These are phyloP conservation scores for Reticulitermes lucifugus DNA, from an alignment of 2,888 invertebrate species.

Conservation along the genomic window DNA sequence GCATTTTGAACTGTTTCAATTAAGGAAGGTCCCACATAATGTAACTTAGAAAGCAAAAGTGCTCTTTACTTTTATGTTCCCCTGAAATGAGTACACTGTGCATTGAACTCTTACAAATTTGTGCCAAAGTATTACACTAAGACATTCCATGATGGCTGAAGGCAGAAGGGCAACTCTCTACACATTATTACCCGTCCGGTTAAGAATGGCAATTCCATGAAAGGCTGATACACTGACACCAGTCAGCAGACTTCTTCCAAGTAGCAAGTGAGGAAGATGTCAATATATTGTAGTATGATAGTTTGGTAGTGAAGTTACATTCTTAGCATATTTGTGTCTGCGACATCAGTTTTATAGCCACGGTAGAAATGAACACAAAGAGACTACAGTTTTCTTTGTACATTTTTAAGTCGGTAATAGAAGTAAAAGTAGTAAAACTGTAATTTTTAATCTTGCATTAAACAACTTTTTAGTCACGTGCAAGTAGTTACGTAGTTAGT, in stretches of 20 bases:
- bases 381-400: not conserved
- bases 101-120: not conserved
- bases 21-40: not conserved
- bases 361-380: not conserved
- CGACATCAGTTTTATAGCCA: conserved; percentile 7
- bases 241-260: not conserved
- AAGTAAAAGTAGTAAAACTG: not conserved
- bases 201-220: not conserved
- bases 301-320: conserved; percentile 10
- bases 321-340: conserved; percentile 22
- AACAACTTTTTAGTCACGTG: conserved; percentile 11
- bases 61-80: too few relatives aligned
- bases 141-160: conserved; percentile 1
- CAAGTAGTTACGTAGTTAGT: conserved; percentile 1
- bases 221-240: not conserved
- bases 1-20: not conserved
- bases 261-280: not conserved
- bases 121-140: conserved; percentile 2
- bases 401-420: conserved; percentile 12
- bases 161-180: not conserved
- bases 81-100: not conserved
- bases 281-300: conserved; percentile 4
- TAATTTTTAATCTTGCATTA: conserved; percentile 18
- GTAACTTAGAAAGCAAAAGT: too few relatives aligned
- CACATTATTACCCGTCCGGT: conserved; percentile 25